Evolutionary conservation across 2,888 invertebrate species (phyloP), one percentile per base, ranked within the genome.

Genomic region (Arctia plantaginis): DNA sequence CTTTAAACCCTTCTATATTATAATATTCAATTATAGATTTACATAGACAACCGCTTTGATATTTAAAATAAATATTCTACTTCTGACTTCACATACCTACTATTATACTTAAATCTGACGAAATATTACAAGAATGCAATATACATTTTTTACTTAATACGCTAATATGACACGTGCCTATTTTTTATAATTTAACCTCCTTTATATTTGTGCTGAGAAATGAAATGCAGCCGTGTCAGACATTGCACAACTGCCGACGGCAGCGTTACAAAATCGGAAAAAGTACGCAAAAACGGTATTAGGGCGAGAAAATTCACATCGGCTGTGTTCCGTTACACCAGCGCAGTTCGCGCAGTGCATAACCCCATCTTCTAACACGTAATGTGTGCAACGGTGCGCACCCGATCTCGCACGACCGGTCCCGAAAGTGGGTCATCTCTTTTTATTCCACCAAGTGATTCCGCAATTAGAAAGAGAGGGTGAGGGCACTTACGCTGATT

Each of bases 291-390:
- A 95, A 94, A 95, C 92, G 84, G 84, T 93, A 93, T 92, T 93
- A 93, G 94, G 94, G 90, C 94, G 95, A 94, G 95, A 95, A 94
- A 94, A 95, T 95, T 95, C 95, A 94, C 95, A 95, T 94, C 91
- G 89, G 85, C 77, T 87, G 83, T 91, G 91, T 93, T 93, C 94
- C 94, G 94, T 95, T 94, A 94, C 85, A 86, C 81, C 80, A 86
- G 82, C 87, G 88, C 91, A 91, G 90, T 91, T 90, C 89, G 88
- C 89, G 89, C 89, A 89, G 89, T 91, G 92, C 93, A 94, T 93
- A 95, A 94, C 94, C 93, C 90, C 93, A 92, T 92, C 93, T 93
- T 93, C 93, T 93, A 93, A 92, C 93, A 94, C 93, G 95, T 94
- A 94, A 94, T 93, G 90, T 91, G 93, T 92, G 94, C 94, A 94